Evolutionary conservation across 2,888 invertebrate genomes (phyloP), one percentile per base, ranked within the genome.

Genomic region (Nomada lathburiana): DNA sequence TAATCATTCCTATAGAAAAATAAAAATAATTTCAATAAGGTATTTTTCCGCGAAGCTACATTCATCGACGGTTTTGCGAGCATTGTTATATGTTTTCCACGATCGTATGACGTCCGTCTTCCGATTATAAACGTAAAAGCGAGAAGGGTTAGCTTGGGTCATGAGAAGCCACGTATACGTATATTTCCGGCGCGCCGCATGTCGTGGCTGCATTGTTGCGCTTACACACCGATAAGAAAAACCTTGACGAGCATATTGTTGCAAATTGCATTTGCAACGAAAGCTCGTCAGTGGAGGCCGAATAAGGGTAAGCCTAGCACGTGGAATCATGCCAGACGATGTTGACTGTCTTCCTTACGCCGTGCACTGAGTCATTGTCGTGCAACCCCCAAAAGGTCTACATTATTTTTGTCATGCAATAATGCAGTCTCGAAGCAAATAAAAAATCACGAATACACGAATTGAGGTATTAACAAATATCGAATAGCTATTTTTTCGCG

Each of bases 101-200:
- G 20, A 20, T 11, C n/a, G 20, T 63, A 47, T 47, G 47, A 47
- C 26, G 23, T 26, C 26, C 10, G 47, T 10, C 47, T 50, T 47
- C 26, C 64, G 64, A 64, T 64, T 64, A 64, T 64, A 64, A 63
- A 63, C 63, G 44, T 16, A 44, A 60, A 63, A 13, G 47, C 63
- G 26, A 26, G 29, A 11, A 47, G 42, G 57, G 69, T 71, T 60
- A 29, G 59, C 60, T 16, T n/a, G 44, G 71, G 36, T 62, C 50
- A 60, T 13, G 16, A n/a, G 23, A 52, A 62, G 60, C 47, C 68
- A 44, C 23, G 52, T 65, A 52, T 29, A 29, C 29, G 3, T 29
- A 36, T 60, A 47, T 52, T n/a, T 65, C 29, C 29, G 52, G 26
- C 52, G 50, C 29, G 52, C 18, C 29, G 65, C 20, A n/a, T 11